Evolutionary conservation across 2,888 invertebrate genomes (phyloP).

Genomic region (Aphodius sticticus): DNA sequence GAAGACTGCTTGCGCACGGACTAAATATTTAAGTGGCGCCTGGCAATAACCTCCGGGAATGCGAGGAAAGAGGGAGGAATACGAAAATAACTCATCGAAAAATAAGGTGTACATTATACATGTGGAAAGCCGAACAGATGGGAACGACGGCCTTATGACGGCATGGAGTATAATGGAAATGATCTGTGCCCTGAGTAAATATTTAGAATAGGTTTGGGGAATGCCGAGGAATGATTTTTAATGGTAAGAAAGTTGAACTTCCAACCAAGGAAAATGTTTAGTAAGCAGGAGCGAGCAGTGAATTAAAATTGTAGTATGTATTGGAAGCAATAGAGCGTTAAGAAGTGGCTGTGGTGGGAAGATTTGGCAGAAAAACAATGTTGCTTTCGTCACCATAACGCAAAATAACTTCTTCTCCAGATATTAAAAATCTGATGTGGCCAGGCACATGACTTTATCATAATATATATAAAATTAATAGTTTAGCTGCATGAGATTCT

Average conservation of each 20-base stretch:
- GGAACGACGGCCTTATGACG: not conserved
- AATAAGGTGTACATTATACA: not conserved
- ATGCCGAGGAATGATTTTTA: not conserved
- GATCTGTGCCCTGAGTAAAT: not conserved
- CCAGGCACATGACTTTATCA: no score
- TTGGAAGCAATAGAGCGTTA: no score
- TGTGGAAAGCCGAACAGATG: slow-evolving; percentile 4
- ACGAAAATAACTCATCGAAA: not conserved
- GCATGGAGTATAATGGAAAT: not conserved
- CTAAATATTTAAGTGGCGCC: slow-evolving; percentile 4
- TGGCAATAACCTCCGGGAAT: not conserved
- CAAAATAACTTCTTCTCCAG: no score
- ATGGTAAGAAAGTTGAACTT: not conserved
- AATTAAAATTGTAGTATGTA: not conserved
- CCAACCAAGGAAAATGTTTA: not conserved
- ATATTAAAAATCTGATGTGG: no score
- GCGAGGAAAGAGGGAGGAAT: not conserved
- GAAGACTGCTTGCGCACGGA: not conserved
- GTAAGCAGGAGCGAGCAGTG: not conserved
- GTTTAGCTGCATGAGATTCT: no score
- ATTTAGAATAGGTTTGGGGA: not conserved
- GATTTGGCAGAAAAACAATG: no score
- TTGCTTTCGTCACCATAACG: no score
- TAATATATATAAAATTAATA: no score
- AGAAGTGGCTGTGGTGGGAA: no score